A percentile compares a stretch with the other conserved stretches of the same genome.
phyloP scores from a whole-genome alignment of 1,140 invertebrate genomes.

The Bradynema listronoti region DNA sequence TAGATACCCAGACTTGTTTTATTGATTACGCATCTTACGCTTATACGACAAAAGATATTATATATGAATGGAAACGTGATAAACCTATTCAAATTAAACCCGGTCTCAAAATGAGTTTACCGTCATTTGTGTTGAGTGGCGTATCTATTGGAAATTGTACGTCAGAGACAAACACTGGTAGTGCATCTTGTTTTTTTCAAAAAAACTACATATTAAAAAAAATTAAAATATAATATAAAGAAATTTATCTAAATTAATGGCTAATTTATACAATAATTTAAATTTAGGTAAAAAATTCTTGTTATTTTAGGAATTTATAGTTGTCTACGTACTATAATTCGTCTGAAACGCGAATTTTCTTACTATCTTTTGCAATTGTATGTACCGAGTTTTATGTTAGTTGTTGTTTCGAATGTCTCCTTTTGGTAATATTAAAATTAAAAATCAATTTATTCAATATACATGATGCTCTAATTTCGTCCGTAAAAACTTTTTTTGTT shows the following conservation, averaged over 20 bases:
- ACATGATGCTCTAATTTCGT: no score
- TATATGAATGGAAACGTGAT: conserved; percentile 73
- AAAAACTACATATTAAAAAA: no score
- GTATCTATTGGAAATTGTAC: conserved; percentile 86
- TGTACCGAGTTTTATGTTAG: conserved; percentile 62
- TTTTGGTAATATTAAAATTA: conserved; percentile 67
- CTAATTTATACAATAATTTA: background rate
- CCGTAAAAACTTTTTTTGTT: no score
- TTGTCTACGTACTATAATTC: conserved; percentile 50
- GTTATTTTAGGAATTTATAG: conserved; percentile 49
- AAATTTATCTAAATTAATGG: background rate
- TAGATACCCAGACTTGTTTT: conserved; percentile 85
- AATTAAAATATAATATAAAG: no score
- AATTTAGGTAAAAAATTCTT: background rate
- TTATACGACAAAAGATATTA: conserved; percentile 66
- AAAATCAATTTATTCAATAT: conserved; percentile 34
- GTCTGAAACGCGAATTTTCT: conserved; percentile 60
- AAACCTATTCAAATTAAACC: conserved; percentile 89
- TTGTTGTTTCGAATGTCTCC: conserved; percentile 92
- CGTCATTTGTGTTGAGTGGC: conserved; percentile 82
- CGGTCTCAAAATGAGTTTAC: conserved; percentile 72
- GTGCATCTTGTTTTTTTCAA: conserved; percentile 10
- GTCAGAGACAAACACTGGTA: conserved; percentile 88
- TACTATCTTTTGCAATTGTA: conserved; percentile 62
- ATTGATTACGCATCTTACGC: conserved; percentile 71